Conservation (phyloP, 2,113 vertebrate genomes). For the Halcyon malimbica region DNA sequence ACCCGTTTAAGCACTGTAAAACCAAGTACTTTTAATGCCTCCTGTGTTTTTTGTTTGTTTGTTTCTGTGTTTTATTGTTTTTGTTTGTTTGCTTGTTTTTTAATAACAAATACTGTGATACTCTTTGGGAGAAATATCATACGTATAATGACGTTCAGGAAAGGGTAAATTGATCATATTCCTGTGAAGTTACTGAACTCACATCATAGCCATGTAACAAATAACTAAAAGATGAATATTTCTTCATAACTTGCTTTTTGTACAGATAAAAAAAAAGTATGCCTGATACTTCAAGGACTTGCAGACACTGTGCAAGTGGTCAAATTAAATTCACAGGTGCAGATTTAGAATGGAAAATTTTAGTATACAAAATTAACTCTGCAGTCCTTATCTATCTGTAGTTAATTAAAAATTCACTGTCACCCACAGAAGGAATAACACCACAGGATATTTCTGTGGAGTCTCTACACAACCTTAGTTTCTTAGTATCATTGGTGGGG, state of each 20-base stretch:
- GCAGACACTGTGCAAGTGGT: neutral
- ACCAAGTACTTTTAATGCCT: neutral
- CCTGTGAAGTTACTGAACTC: neutral
- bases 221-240: neutral
- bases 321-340: neutral
- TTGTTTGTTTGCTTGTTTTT: neutral
- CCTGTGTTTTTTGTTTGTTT: neutral
- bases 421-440: neutral
- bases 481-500: neutral
- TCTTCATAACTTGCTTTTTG: neutral
- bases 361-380: neutral
- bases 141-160: neutral
- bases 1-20: neutral
- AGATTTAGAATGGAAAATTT: neutral
- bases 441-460: neutral
- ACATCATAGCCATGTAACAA: neutral
- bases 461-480: neutral
- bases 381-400: neutral
- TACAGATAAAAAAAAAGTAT: neutral
- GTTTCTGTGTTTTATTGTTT: neutral
- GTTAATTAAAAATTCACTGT: neutral
- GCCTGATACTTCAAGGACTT: neutral
- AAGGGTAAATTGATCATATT: neutral
- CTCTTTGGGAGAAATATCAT: neutral
- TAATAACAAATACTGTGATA: neutral